Conservation (phyloP, 1,140 invertebrate genomes). For the Drosophila elegans region DNA sequence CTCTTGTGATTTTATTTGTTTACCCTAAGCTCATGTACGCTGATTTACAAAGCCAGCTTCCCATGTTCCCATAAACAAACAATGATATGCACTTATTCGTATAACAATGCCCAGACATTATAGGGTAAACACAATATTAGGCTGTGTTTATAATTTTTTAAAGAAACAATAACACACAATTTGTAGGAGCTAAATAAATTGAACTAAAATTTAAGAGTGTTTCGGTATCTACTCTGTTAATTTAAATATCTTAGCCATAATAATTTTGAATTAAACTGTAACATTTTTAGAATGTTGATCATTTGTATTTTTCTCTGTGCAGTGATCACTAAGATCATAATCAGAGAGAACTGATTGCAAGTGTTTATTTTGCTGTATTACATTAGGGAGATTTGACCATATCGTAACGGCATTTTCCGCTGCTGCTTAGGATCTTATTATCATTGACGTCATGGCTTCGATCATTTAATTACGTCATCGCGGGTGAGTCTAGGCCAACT, state of each 20-base stretch:
- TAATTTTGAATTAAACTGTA: too few species aligned
- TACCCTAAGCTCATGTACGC: constrained; percentile 7
- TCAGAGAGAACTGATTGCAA: too few species aligned
- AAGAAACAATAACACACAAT: neutral
- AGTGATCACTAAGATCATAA: too few species aligned
- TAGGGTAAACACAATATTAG: neutral
- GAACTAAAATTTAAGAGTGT: neutral
- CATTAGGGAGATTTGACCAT: constrained; percentile 2
- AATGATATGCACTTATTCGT: constrained; percentile 21
- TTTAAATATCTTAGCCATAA: too few species aligned
- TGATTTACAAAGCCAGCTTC: constrained; percentile 10
- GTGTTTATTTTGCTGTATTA: too few species aligned
- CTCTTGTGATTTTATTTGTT: constrained; percentile 2
- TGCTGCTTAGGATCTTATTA: constrained; percentile 21
- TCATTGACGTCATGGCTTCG: constrained; percentile 37
- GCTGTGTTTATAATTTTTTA: neutral
- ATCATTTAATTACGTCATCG: constrained; percentile 40
- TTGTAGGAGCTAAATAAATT: neutral
- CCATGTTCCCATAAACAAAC: constrained; percentile 11
- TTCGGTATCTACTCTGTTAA: neutral
- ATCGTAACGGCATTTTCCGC: constrained; percentile 27
- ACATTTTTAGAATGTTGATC: too few species aligned
- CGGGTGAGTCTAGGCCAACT: constrained; percentile 45
- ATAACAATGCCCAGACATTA: constrained; percentile 10
- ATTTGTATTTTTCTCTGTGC: too few species aligned